phyloP scores from a whole-genome alignment of 2,888 invertebrate species.

The Drosophila rubida region DNA sequence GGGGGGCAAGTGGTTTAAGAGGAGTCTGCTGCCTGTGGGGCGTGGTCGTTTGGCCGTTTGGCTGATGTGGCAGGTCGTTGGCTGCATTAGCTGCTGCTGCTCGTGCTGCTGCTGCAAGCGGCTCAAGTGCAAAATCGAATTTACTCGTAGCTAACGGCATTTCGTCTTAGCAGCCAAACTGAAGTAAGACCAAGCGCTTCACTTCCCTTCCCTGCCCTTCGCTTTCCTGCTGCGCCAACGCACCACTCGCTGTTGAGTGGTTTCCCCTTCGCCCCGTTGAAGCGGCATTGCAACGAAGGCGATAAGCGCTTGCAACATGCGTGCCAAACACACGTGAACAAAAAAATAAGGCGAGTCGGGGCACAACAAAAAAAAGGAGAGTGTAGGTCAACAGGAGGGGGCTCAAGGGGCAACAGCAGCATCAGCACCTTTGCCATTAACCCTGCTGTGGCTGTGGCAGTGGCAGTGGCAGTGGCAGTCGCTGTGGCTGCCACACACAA shows the following conservation, averaged over 20 bases:
- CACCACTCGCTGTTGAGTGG: slow-evolving; percentile 16
- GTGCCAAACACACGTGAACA: slow-evolving; percentile 71
- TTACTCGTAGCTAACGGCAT: slow-evolving; percentile 75
- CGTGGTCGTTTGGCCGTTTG: slow-evolving; percentile 40
- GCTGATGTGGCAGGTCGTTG: slow-evolving; percentile 61
- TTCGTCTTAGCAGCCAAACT: slow-evolving; percentile 71
- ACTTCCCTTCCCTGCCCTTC: not conserved
- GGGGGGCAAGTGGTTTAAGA: no score
- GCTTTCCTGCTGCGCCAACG: not conserved
- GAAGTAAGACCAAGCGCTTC: slow-evolving; percentile 20
- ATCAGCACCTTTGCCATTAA: slow-evolving; percentile 78
- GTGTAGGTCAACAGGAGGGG: not conserved
- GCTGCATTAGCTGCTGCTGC: slow-evolving; percentile 68
- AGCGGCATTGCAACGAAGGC: slow-evolving; percentile 55
- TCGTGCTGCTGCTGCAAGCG: slow-evolving; percentile 54
- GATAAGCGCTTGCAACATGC: slow-evolving; percentile 76
- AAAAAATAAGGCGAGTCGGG: slow-evolving; percentile 5
- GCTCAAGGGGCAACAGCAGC: slow-evolving; percentile 44
- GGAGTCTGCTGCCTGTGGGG: slow-evolving; percentile 22
- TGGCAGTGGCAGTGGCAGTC: slow-evolving; percentile 6
- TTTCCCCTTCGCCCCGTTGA: slow-evolving; percentile 4
- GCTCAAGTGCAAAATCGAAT: slow-evolving; percentile 81
- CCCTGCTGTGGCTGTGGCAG: slow-evolving; percentile 46
- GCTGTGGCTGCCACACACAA: slow-evolving; percentile 15
- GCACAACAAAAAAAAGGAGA: not conserved